Percentiles rank a stretch among this genome's conserved stretches.
Evolutionary conservation across 2,888 invertebrate genomes (phyloP).

Genomic region (Meteorus colon): DNA sequence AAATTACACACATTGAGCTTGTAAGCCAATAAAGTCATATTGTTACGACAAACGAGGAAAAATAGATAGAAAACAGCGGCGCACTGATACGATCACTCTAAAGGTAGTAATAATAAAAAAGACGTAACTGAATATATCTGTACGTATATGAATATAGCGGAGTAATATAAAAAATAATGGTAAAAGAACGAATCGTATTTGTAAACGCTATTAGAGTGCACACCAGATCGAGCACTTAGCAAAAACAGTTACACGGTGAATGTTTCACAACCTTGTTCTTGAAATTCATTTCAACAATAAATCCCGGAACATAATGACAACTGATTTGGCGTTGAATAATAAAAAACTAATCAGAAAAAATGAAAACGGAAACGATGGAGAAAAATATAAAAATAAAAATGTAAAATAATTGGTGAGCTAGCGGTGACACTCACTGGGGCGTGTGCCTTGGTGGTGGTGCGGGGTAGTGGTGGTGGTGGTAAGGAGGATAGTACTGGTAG

Average conservation of each 20-base stretch:
- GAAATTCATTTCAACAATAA: background rate
- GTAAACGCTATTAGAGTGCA: no score
- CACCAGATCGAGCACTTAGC: no score
- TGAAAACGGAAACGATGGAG: conserved; percentile 22
- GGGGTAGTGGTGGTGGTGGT: conserved; percentile 77
- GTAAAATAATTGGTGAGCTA: conserved; percentile 66
- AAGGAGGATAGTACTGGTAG: conserved; percentile 79
- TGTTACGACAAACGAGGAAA: background rate
- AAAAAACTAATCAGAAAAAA: conserved; percentile 18
- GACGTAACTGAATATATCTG: no score
- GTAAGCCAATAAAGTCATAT: background rate
- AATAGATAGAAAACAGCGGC: background rate
- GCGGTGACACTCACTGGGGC: conserved; percentile 77
- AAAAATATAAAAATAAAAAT: conserved; percentile 27
- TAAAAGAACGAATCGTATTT: no score
- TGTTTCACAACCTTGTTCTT: no score
- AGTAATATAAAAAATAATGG: no score
- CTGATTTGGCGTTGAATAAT: background rate
- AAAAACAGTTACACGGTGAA: no score
- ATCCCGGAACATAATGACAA: background rate
- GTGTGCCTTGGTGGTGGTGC: conserved; percentile 74
- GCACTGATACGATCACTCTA: no score
- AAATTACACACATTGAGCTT: background rate
- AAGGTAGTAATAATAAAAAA: no score
- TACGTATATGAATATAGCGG: no score